Percentiles rank a stretch among this genome's conserved stretches.
Conservation (phyloP, 2,113 vertebrate genomes). For the Rousettus leschenaultii region DNA sequence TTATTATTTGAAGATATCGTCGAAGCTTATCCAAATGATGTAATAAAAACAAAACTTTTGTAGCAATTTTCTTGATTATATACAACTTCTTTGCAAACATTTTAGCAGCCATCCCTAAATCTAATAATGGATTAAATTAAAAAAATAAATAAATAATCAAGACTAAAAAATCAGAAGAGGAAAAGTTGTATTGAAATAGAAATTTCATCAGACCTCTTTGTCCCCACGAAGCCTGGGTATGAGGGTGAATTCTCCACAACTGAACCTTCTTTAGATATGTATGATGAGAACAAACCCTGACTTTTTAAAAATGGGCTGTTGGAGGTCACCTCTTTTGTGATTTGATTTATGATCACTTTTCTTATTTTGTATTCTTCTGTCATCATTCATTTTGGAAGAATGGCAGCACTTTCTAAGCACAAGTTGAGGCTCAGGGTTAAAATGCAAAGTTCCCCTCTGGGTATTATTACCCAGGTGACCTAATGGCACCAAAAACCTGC, state of each 20-base stretch:
- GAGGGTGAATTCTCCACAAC: slow-evolving; percentile 94
- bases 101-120: slow-evolving; percentile 49
- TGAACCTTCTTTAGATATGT: slow-evolving; percentile 92
- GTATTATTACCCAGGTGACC: slow-evolving; percentile 65
- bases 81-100: slow-evolving; percentile 33
- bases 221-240: slow-evolving; percentile 90
- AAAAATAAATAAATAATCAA: too few relatives aligned
- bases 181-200: background rate
- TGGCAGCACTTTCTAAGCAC: slow-evolving; percentile 77
- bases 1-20: slow-evolving; percentile 30
- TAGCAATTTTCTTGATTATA: background rate
- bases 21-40: background rate
- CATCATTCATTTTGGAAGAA: slow-evolving; percentile 83
- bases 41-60: slow-evolving; percentile 13
- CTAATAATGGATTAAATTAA: background rate
- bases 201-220: slow-evolving; percentile 86
- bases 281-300: slow-evolving; percentile 98
- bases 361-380: slow-evolving; percentile 84
- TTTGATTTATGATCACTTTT: slow-evolving; percentile 82
- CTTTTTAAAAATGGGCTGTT: slow-evolving; percentile 61
- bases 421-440: slow-evolving; percentile 75
- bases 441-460: slow-evolving; percentile 68
- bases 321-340: slow-evolving; percentile 77
- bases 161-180: background rate
- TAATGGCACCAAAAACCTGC: background rate